A percentile compares a stretch with the other conserved stretches of the same genome.
phyloP scores from a whole-genome alignment of 2,113 vertebrate genomes.

The Pelodiscus sinensis region DNA sequence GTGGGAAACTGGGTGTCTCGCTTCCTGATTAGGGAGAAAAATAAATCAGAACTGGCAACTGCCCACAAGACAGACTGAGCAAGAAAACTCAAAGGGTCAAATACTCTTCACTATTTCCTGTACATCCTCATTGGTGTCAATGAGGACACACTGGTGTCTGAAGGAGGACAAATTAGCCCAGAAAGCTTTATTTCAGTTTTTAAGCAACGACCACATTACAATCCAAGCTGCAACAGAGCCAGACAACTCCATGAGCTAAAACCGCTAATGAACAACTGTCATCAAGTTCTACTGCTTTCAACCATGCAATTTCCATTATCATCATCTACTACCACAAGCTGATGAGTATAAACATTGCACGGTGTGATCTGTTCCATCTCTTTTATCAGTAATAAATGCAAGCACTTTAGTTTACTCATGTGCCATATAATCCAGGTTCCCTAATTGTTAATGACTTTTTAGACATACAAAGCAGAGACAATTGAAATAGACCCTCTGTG shows the following conservation, averaged over 20 bases:
- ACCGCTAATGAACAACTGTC: neutral
- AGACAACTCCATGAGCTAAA: fast-evolving
- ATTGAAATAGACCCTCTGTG: neutral
- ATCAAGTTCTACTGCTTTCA: neutral
- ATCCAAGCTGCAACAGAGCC: fast-evolving
- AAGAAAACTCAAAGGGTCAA: neutral
- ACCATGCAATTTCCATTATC: neutral
- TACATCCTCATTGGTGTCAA: fast-evolving
- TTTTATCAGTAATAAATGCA: neutral
- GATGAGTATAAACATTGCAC: neutral
- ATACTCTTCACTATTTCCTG: neutral
- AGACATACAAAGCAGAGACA: fast-evolving
- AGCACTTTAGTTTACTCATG: neutral
- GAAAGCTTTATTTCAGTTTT: neutral
- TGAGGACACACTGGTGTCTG: neutral
- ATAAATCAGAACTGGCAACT: neutral
- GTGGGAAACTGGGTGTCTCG: fast-evolving
- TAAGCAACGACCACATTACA: neutral
- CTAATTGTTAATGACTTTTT: neutral
- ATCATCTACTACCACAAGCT: neutral
- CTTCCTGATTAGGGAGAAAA: neutral
- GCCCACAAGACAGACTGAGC: neutral
- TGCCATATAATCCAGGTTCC: neutral
- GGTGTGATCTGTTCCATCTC: neutral
- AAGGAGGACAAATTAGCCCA: neutral